Conservation (phyloP, 30 jellyfish, hydroid and myxozoan genomes). For the Chrysaora quinquecirrha region DNA sequence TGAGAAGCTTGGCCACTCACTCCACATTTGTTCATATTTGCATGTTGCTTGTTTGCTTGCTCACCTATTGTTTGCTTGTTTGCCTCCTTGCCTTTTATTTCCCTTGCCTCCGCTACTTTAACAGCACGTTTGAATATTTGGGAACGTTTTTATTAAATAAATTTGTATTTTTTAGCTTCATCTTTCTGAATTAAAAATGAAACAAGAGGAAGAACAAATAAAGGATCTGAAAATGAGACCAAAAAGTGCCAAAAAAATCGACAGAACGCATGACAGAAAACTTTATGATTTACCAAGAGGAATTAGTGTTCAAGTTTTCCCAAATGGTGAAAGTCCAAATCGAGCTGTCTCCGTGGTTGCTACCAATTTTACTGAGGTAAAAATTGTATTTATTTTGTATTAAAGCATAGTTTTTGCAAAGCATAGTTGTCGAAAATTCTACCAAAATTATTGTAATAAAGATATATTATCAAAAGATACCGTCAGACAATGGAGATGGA, state of each 20-base stretch:
- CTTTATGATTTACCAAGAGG: conserved; percentile 90
- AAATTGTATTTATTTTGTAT: background rate
- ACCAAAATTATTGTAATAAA: too few species aligned
- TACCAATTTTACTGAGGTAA: conserved; percentile 74
- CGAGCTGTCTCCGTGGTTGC: conserved; percentile 73
- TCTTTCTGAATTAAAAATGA: conserved; percentile 69
- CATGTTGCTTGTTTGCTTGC: too few species aligned
- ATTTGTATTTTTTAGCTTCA: conserved; percentile 66
- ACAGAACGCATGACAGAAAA: conserved; percentile 47
- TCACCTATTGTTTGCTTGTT: too few species aligned
- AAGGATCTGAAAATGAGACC: conserved; percentile 24
- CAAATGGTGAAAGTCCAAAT: conserved; percentile 75
- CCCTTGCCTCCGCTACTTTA: too few species aligned
- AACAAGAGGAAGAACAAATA: conserved; percentile 58
- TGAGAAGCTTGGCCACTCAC: too few species aligned
- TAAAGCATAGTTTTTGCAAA: background rate
- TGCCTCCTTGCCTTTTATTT: too few species aligned
- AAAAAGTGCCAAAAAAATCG: conserved; percentile 14
- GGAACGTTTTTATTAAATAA: too few species aligned
- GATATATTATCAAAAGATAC: too few species aligned
- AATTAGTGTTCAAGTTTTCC: conserved; percentile 65
- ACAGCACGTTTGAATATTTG: too few species aligned
- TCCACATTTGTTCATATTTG: too few species aligned
- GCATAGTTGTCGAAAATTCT: background rate
- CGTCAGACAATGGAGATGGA: too few species aligned